These are phyloP conservation scores for Phylloscopus whistleri DNA, from an alignment of 2,113 vertebrate species.

Conservation along the genomic window DNA sequence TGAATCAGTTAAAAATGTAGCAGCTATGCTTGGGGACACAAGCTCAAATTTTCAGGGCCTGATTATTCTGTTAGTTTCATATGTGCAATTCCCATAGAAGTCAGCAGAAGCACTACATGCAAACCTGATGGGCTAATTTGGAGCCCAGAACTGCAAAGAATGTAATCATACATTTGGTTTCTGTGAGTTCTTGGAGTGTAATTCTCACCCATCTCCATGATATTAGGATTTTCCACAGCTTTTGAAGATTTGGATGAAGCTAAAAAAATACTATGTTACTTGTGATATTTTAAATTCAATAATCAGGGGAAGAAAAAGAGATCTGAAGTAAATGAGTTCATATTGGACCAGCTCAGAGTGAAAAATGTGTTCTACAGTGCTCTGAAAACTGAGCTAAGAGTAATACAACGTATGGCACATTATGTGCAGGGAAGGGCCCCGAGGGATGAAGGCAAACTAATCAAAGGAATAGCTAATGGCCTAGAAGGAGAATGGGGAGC, in stretches of 20 bases:
- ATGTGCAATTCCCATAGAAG: slow-evolving; percentile 59
- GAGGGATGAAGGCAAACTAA: slow-evolving; percentile 1
- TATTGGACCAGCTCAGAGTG: slow-evolving; percentile 8
- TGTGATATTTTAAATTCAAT: slow-evolving; percentile 1
- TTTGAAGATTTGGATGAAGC: not conserved
- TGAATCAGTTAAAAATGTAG: slow-evolving; percentile 64
- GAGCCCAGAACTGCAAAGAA: not conserved
- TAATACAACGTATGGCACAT: not conserved
- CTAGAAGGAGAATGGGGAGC: not conserved
- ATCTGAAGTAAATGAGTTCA: not conserved
- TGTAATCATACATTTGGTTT: slow-evolving; percentile 11
- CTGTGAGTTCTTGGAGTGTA: not conserved
- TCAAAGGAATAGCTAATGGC: slow-evolving; percentile 41
- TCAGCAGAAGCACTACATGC: slow-evolving; percentile 8
- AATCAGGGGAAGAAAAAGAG: not conserved
- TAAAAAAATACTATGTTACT: not conserved
- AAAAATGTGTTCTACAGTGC: slow-evolving; percentile 5
- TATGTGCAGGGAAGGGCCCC: not conserved
- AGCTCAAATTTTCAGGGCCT: slow-evolving; percentile 60
- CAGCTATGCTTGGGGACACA: slow-evolving; percentile 54
- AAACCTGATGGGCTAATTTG: slow-evolving; percentile 46
- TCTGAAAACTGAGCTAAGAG: slow-evolving; percentile 3
- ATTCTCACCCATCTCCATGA: not conserved
- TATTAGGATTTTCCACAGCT: not conserved
- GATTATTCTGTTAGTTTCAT: slow-evolving; percentile 62